Percentiles rank a stretch among this genome's conserved stretches.
Conservation (phyloP, 2,888 invertebrate species). For the Apodemia duryi region DNA sequence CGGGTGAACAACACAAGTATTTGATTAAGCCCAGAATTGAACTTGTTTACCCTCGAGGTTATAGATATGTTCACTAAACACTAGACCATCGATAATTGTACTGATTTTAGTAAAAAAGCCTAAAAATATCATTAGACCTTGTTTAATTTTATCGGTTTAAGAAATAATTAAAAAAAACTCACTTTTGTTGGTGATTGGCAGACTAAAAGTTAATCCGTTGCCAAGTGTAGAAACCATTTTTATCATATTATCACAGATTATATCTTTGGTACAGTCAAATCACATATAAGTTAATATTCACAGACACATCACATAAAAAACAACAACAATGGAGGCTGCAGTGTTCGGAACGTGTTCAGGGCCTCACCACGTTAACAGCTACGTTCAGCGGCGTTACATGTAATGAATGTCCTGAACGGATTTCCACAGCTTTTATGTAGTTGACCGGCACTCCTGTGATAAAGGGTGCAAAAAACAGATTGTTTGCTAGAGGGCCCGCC, state of each 20-base stretch:
- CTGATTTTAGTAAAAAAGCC: no score
- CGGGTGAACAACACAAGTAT: no score
- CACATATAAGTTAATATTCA: constrained; percentile 36
- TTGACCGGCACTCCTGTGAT: constrained; percentile 66
- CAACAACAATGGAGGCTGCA: constrained; percentile 24
- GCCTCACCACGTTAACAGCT: constrained; percentile 51
- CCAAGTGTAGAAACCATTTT: constrained; percentile 46
- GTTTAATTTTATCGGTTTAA: no score
- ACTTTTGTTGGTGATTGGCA: constrained; percentile 45
- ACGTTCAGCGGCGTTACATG: constrained; percentile 69
- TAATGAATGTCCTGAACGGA: constrained; percentile 74
- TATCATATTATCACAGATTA: constrained; percentile 56
- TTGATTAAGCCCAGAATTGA: no score
- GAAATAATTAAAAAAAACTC: constrained; percentile 35
- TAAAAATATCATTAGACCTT: no score
- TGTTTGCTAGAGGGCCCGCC: constrained; percentile 69
- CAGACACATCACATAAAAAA: constrained; percentile 44
- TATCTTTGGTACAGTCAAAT: constrained; percentile 44
- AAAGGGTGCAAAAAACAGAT: constrained; percentile 75
- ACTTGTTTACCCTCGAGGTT: no score
- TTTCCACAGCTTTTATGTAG: constrained; percentile 74
- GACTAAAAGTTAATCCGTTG: constrained; percentile 25
- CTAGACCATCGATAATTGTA: no score
- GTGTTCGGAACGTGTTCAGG: constrained; percentile 43
- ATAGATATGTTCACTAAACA: no score